Conservation (phyloP, 2,113 vertebrate genomes). For the Phaethornis superciliosus region DNA sequence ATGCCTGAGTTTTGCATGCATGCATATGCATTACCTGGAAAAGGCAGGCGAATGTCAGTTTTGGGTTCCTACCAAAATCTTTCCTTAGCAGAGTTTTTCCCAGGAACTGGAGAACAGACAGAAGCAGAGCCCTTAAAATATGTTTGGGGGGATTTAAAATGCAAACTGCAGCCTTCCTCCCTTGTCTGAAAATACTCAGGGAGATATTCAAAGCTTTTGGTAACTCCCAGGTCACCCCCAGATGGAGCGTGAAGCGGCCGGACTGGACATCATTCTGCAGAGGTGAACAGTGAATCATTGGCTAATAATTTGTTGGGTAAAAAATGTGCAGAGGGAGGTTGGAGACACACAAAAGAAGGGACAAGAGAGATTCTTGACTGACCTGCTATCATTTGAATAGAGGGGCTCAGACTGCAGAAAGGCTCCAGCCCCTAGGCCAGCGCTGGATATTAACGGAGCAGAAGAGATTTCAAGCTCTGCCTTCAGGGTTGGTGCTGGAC, state of each 20-base stretch:
- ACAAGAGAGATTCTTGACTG: background rate
- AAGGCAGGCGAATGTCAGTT: conserved; percentile 67
- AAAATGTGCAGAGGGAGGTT: background rate
- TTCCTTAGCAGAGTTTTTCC: conserved; percentile 64
- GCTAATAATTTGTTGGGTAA: background rate
- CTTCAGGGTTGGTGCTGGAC: background rate
- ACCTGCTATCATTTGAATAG: background rate
- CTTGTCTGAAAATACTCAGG: background rate
- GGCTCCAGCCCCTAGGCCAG: background rate
- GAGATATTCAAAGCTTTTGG: fast-evolving
- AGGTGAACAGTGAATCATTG: background rate
- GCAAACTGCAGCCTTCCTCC: conserved; percentile 10
- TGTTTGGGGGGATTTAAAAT: conserved; percentile 41
- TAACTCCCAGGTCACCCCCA: background rate
- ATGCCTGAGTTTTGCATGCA: conserved; percentile 67
- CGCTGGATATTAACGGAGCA: background rate
- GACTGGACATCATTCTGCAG: background rate
- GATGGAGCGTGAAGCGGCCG: background rate
- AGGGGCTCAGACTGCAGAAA: background rate
- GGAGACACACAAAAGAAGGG: background rate
- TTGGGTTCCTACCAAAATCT: conserved; percentile 70
- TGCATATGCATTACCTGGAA: conserved; percentile 72
- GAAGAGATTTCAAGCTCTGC: conserved; percentile 17
- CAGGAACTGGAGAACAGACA: conserved; percentile 60
- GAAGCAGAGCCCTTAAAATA: conserved; percentile 60